Evolutionary conservation across 2,888 invertebrate genomes (phyloP).

Genomic region (Latheticus oryzae): DNA sequence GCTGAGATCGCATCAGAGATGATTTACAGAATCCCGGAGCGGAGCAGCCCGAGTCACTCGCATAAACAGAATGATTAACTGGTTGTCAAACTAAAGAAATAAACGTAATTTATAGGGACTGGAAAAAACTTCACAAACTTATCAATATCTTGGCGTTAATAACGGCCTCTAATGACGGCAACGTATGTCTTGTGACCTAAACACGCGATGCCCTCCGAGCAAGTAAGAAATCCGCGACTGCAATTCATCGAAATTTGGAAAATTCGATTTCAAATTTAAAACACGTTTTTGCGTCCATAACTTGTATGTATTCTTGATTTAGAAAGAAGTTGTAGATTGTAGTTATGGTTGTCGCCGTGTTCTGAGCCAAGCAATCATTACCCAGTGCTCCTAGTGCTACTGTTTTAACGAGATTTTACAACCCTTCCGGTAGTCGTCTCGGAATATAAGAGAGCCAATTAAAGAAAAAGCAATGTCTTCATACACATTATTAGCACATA

Average conservation of each 20-base stretch:
- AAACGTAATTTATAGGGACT: slow-evolving; percentile 65
- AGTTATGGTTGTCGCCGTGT: no score
- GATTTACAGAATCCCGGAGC: slow-evolving; percentile 63
- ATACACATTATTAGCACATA: slow-evolving; percentile 43
- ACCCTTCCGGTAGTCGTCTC: slow-evolving; percentile 35
- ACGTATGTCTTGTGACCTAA: slow-evolving; percentile 61
- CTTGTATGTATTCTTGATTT: no score
- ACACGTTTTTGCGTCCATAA: no score
- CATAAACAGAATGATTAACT: slow-evolving; percentile 66
- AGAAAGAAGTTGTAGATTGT: no score
- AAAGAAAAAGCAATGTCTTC: slow-evolving; percentile 42
- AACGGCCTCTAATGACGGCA: slow-evolving; percentile 65
- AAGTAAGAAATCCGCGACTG: slow-evolving; percentile 20
- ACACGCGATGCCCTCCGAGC: slow-evolving; percentile 32
- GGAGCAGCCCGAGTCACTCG: slow-evolving; percentile 60
- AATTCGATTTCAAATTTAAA: no score
- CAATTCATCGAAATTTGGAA: no score
- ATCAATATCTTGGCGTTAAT: slow-evolving; percentile 66
- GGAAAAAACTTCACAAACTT: slow-evolving; percentile 65
- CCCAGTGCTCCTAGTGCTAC: slow-evolving; percentile 22
- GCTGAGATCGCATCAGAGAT: slow-evolving; percentile 61
- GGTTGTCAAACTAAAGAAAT: slow-evolving; percentile 66
- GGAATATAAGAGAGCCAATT: slow-evolving; percentile 42
- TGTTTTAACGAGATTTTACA: slow-evolving; percentile 35
- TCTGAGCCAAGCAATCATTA: no score